Evolutionary conservation across 2,888 invertebrate genomes (phyloP).

Genomic region (Meteorus colon): DNA sequence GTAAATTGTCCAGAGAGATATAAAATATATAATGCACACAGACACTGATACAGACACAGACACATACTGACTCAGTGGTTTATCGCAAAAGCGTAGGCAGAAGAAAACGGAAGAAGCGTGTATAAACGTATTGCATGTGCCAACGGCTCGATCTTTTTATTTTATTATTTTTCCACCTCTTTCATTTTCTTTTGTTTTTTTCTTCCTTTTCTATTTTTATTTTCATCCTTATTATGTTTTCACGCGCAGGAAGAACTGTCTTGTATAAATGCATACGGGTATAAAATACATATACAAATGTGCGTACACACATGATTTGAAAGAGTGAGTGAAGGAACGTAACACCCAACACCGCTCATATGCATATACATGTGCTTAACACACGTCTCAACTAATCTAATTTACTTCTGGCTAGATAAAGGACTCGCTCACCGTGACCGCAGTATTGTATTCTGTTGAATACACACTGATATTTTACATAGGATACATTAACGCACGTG

Average conservation of each 20-base stretch:
- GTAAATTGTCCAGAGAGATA: slow-evolving; percentile 14
- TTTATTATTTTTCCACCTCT: background rate
- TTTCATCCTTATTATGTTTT: slow-evolving; percentile 41
- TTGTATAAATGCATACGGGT: slow-evolving; percentile 41
- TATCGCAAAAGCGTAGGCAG: slow-evolving; percentile 49
- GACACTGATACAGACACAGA: slow-evolving; percentile 42
- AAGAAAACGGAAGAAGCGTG: slow-evolving; percentile 41
- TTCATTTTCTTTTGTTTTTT: background rate
- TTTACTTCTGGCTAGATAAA: slow-evolving; percentile 63
- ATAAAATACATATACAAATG: slow-evolving; percentile 26
- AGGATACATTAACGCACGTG: background rate
- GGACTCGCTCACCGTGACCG: slow-evolving; percentile 63
- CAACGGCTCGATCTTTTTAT: slow-evolving; percentile 56
- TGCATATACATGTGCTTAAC: slow-evolving; percentile 53
- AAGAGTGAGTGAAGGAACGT: slow-evolving; percentile 28
- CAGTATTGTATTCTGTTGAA: slow-evolving; percentile 22
- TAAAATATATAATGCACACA: slow-evolving; percentile 35
- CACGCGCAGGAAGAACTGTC: slow-evolving; percentile 60
- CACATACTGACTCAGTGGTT: slow-evolving; percentile 50
- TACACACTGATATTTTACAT: background rate
- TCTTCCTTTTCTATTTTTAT: background rate
- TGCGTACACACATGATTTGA: slow-evolving; percentile 33
- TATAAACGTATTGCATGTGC: slow-evolving; percentile 51
- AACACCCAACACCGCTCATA: slow-evolving; percentile 47
- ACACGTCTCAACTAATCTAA: slow-evolving; percentile 64